Conservation (phyloP, 2,888 invertebrate genomes). For the Malthinus seriepunctatus region DNA sequence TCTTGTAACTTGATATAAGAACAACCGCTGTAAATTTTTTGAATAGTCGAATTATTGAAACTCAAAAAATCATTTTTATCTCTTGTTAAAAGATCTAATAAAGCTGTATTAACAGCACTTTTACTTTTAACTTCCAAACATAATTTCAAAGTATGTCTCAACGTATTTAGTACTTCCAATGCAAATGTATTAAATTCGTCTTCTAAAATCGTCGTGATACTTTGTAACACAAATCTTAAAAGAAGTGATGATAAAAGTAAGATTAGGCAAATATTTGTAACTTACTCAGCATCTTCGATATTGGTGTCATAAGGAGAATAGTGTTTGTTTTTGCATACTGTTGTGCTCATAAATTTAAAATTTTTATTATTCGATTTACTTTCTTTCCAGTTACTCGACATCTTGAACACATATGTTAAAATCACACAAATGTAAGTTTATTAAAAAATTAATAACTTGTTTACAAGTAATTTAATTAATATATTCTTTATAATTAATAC, state of each 20-base stretch:
- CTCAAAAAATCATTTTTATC: constrained; percentile 34
- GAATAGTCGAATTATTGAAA: constrained; percentile 32
- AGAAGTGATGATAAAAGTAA: not conserved
- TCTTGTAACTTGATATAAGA: constrained; percentile 28
- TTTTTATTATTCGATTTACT: too few relatives aligned
- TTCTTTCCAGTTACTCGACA: too few relatives aligned
- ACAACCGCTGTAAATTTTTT: constrained; percentile 33
- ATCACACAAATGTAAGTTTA: too few relatives aligned
- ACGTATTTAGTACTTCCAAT: constrained; percentile 29
- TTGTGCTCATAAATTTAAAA: too few relatives aligned
- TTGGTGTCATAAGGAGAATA: too few relatives aligned
- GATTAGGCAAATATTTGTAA: not conserved
- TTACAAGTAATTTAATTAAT: too few relatives aligned
- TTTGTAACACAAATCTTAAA: constrained; percentile 31
- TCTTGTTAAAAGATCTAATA: constrained; percentile 33
- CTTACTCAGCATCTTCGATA: too few relatives aligned
- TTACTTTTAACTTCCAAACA: constrained; percentile 19
- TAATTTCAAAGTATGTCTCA: constrained; percentile 25
- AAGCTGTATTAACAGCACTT: constrained; percentile 25
- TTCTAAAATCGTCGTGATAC: constrained; percentile 29
- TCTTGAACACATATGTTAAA: too few relatives aligned
- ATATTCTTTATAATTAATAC: too few relatives aligned
- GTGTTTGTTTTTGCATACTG: too few relatives aligned
- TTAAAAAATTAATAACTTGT: too few relatives aligned
- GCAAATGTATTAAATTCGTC: constrained; percentile 31